phyloP scores from a whole-genome alignment of 2,888 invertebrate species.

The Entomobrya multifasciata region DNA sequence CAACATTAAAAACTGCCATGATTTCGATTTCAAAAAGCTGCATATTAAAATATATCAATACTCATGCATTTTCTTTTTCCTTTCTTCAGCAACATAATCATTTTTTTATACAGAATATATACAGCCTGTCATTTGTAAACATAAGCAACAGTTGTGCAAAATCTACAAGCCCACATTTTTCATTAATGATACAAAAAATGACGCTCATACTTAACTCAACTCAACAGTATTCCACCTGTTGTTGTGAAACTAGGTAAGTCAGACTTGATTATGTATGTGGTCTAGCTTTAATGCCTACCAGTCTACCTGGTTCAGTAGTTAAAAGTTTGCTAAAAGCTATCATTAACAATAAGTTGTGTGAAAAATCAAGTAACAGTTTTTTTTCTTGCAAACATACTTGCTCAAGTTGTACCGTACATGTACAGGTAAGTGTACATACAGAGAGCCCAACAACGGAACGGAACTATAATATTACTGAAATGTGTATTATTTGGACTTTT shows the following conservation, averaged over 20 bases:
- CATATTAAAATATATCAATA: too few species aligned
- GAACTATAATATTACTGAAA: neutral
- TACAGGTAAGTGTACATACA: too few species aligned
- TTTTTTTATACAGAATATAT: too few species aligned
- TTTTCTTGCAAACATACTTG: constrained; percentile 29
- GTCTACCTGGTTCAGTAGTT: neutral
- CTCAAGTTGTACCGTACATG: neutral
- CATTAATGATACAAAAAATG: constrained; percentile 44
- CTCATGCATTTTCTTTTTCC: neutral
- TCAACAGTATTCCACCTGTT: constrained; percentile 16
- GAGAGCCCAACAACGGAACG: neutral
- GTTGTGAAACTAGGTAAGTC: constrained; percentile 64
- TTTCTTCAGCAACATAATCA: neutral
- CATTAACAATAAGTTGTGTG: constrained; percentile 41
- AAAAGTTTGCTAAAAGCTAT: constrained; percentile 40
- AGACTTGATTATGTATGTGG: constrained; percentile 52
- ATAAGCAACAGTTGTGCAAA: neutral
- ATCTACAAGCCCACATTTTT: neutral
- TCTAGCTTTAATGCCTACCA: constrained; percentile 33
- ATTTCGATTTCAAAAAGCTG: too few species aligned
- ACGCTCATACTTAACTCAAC: neutral
- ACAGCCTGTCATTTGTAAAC: too few species aligned
- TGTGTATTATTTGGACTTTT: too few species aligned
- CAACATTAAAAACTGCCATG: too few species aligned
- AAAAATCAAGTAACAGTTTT: neutral